Percentiles rank a stretch among this genome's conserved stretches.
Conservation (phyloP, 2,113 vertebrate genomes). For the Cyphomyrus discorhynchus region DNA sequence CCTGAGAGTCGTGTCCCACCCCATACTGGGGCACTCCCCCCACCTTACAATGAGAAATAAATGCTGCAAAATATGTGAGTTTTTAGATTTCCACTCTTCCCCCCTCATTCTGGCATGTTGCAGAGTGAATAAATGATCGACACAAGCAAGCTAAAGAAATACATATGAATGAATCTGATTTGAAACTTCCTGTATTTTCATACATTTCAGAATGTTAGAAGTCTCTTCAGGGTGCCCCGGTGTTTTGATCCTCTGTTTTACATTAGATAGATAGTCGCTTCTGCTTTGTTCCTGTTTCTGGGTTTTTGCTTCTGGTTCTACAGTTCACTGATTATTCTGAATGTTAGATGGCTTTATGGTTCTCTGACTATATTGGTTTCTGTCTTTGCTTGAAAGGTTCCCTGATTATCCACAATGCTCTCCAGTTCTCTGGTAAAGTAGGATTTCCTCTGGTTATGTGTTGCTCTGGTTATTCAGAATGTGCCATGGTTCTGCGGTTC, state of each 20-base stretch:
- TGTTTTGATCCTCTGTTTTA: not conserved
- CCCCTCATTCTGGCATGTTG: not conserved
- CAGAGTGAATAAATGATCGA: not conserved
- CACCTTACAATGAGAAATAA: not conserved
- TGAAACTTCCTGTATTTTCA: not conserved
- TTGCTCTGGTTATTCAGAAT: not conserved
- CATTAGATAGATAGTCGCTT: not conserved
- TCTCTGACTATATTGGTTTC: not conserved
- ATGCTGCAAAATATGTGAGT: not conserved
- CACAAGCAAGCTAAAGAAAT: not conserved
- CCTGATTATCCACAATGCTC: not conserved
- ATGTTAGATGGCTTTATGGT: not conserved
- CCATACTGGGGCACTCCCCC: not conserved
- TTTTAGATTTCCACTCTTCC: not conserved
- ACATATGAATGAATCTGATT: not conserved
- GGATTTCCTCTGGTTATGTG: not conserved
- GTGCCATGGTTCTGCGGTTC: not conserved
- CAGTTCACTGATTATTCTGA: not conserved
- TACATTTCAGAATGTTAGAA: not conserved
- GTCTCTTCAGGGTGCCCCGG: not conserved
- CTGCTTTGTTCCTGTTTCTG: not conserved
- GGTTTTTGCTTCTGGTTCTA: not conserved
- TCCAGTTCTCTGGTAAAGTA: not conserved
- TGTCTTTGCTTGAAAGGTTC: not conserved
- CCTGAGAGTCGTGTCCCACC: not conserved